Conservation (phyloP, 2,888 invertebrate genomes). For the Rotaria macrura region DNA sequence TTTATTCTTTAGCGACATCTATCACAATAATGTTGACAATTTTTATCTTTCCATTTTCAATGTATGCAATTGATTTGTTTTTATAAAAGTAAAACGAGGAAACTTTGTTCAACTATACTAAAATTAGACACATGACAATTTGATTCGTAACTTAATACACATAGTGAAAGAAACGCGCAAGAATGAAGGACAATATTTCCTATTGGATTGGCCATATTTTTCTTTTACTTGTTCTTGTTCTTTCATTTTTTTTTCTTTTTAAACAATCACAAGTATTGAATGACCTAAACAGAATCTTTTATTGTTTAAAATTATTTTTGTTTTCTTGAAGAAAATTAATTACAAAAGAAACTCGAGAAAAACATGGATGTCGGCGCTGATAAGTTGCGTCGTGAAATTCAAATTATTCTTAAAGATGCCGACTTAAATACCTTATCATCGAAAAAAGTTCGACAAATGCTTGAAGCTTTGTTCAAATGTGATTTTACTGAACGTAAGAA, state of each 20-base stretch:
- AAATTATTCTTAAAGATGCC: constrained; percentile 3
- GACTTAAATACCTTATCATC: constrained; percentile 17
- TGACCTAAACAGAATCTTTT: background rate
- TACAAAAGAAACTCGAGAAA: background rate
- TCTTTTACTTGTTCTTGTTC: background rate
- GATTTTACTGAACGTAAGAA: constrained; percentile 17
- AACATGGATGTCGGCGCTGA: constrained; percentile 1
- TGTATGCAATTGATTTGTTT: background rate
- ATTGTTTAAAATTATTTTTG: background rate
- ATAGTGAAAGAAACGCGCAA: background rate
- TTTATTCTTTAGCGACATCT: background rate
- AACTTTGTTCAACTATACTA: background rate
- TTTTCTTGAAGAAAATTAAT: no score
- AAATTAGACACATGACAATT: background rate
- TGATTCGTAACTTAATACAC: background rate
- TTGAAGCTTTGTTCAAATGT: constrained; percentile 9
- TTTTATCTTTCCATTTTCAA: no score
- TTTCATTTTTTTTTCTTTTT: background rate
- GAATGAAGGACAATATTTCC: background rate
- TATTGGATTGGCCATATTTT: background rate
- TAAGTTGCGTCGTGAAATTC: constrained; percentile 14
- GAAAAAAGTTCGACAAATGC: constrained; percentile 18
- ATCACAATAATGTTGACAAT: background rate
- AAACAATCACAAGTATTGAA: background rate
- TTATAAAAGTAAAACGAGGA: background rate